phyloP scores from a whole-genome alignment of 2,888 invertebrate species.

The Nephrotoma flavescens region DNA sequence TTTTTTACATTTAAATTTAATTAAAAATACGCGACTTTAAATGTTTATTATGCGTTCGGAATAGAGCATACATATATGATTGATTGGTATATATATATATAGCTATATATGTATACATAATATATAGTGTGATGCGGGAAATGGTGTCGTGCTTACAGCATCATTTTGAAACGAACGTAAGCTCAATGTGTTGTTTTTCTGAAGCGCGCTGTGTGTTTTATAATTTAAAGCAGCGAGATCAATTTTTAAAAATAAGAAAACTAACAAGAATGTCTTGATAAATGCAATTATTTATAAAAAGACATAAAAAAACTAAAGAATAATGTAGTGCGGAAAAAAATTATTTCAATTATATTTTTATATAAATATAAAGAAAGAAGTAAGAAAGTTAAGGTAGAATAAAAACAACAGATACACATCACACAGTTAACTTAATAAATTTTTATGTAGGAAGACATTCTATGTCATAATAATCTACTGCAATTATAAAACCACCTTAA shows the following conservation, averaged over 20 bases:
- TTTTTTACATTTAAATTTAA: background rate
- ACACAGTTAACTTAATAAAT: background rate
- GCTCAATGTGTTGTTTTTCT: too few relatives aligned
- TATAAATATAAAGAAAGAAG: background rate
- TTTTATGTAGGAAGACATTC: background rate
- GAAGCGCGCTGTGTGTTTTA: background rate
- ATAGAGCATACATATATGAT: background rate
- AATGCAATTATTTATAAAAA: background rate
- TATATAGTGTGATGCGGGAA: background rate
- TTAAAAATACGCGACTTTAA: background rate
- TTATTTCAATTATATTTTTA: background rate
- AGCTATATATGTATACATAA: too few relatives aligned
- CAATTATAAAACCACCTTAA: background rate
- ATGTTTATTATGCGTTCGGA: background rate
- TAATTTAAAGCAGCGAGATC: background rate
- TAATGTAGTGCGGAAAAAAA: background rate
- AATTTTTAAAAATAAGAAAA: background rate
- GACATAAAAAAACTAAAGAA: background rate
- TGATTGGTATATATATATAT: background rate
- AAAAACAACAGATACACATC: background rate
- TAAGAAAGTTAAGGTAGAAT: background rate
- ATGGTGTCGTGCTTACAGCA: background rate
- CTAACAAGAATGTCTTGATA: background rate
- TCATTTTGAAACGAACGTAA: too few relatives aligned
- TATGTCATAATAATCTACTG: background rate